A percentile compares a stretch with the other conserved stretches of the same genome.
Conservation (phyloP, 2,888 invertebrate species). For the Trissoscelio sp. region DNA sequence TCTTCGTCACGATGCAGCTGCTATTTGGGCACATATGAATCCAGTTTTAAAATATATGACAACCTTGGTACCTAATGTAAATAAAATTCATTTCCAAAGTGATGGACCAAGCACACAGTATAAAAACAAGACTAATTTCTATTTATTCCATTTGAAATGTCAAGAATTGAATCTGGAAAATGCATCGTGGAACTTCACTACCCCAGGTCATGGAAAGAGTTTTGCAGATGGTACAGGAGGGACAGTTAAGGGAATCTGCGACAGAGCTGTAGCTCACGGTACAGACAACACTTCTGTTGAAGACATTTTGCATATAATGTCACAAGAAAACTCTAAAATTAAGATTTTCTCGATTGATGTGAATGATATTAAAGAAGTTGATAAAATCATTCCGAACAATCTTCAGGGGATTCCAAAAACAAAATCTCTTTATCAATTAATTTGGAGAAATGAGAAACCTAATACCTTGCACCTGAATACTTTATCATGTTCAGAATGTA, state of each 20-base stretch:
- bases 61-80: not conserved
- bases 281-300: not conserved
- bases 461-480: constrained; percentile 4
- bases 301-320: not conserved
- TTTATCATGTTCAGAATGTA: constrained; percentile 2
- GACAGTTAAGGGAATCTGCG: not conserved
- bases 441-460: constrained; percentile 3
- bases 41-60: constrained; percentile 4
- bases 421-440: constrained; percentile 9
- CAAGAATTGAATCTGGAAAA: not conserved
- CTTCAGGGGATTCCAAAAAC: not conserved
- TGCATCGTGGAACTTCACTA: not conserved
- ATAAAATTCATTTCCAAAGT: constrained; percentile 6
- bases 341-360: not conserved
- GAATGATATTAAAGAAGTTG: not conserved
- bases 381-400: constrained; percentile 4
- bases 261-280: constrained; percentile 15
- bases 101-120: constrained; percentile 10
- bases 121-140: constrained; percentile 1
- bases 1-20: constrained; percentile 28
- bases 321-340: constrained; percentile 13
- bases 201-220: not conserved
- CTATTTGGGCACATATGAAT: constrained; percentile 35
- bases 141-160: not conserved
- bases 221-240: not conserved